Conservation (phyloP, 92 coral and sea anemone species). For the Chrysogorgia sp. region DNA sequence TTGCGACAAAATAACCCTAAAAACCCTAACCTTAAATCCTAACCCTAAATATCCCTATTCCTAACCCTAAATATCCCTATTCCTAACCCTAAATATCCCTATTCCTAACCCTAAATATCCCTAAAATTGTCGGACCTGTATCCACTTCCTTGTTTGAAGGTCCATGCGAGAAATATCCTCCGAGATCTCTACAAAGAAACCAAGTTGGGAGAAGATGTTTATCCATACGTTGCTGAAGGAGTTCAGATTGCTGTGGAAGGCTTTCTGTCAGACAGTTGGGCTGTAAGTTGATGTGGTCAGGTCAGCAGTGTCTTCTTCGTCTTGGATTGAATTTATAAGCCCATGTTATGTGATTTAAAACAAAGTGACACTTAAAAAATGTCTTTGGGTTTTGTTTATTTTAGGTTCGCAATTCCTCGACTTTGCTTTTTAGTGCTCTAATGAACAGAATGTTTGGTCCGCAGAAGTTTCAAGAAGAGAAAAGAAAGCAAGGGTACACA, state of each 20-base stretch:
- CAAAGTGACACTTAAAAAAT: not conserved
- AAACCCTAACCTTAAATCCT: too few relatives aligned
- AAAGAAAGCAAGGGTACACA: constrained; percentile 42
- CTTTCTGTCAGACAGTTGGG: constrained; percentile 92
- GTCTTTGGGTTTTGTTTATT: not conserved
- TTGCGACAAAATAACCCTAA: too few relatives aligned
- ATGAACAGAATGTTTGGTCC: constrained; percentile 95
- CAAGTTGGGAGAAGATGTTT: constrained; percentile 86
- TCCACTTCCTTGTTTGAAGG: constrained; percentile 53
- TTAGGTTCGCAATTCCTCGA: constrained; percentile 96
- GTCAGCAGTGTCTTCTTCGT: too few relatives aligned
- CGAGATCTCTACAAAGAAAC: constrained; percentile 94
- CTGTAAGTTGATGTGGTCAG: constrained; percentile 63
- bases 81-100: too few relatives aligned
- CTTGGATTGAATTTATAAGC: too few relatives aligned
- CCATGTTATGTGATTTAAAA: too few relatives aligned
- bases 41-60: too few relatives aligned
- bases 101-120: too few relatives aligned
- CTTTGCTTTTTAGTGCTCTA: constrained; percentile 88
- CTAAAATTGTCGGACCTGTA: too few relatives aligned
- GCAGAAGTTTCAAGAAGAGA: constrained; percentile 82
- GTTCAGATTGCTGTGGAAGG: constrained; percentile 81
- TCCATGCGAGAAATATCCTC: constrained; percentile 88
- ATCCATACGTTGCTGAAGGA: constrained; percentile 87
- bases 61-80: too few relatives aligned